Base-by-base conservation (phyloP, 2,797 vertebrate species). In the Eospalax fontanierii region DNA sequence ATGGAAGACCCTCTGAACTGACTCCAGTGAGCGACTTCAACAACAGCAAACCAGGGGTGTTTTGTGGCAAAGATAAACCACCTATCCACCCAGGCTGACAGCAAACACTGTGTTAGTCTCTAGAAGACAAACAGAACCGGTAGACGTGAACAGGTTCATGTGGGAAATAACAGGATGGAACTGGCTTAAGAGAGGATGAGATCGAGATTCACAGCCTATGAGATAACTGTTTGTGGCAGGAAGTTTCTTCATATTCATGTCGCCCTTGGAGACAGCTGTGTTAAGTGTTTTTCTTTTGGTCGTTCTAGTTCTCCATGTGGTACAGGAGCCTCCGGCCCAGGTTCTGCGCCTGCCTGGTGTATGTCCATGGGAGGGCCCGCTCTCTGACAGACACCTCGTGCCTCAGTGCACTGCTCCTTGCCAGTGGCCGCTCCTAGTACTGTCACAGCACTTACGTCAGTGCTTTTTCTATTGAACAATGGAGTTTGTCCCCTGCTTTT, bases 201-300 rank as follows among this genome's bases (percentile, higher is more conserved):
- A 63, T 3, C 18, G 87, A 80, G 66, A 40, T 78, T n/a, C 35
- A 28, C 68, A 57, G 54, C 84, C 89, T 61, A 33, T 38, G 61
- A 93, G 86, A 81, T 66, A 24, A 90, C 87, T 91, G 12, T 78
- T 87, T 94, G 87, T 68, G 87, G n/a, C 89, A 82, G 28, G 74
- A 79, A 70, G 33, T 87, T 87, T 87, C 71, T 61, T 88, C 92
- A 80, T 68, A 43, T 86, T 92, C 90, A 43, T 28, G 70, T 40
- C 46, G 59, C 7, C 71, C 90, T 79, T 63, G 0, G 70, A 63
- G 46, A 57, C 10, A 19, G 4, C 33, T 54, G 38, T 30, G 50
- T 46, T 38, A 43, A 87, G 68, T 50, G 14, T 70, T 46, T 75
- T 87, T 57, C 65, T 68, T 54, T 76, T 61, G 22, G 9, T 80